phyloP scores from a whole-genome alignment of 2,888 invertebrate genomes.

The Galeopsomyia nigrocyanea region DNA sequence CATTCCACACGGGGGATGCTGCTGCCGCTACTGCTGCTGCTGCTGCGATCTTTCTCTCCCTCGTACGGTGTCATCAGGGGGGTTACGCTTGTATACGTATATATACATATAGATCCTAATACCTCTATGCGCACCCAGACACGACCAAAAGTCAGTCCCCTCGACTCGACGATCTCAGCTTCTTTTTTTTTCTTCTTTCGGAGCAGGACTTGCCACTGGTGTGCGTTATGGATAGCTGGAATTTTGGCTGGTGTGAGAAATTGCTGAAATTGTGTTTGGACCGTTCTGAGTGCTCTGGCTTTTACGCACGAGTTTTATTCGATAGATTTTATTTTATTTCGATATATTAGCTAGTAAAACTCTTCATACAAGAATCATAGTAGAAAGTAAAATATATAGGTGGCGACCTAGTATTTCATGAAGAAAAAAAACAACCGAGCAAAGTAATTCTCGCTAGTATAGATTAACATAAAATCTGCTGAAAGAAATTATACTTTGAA shows the following conservation, averaged over 20 bases:
- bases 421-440: too few relatives aligned
- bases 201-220: too few relatives aligned
- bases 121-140: background rate
- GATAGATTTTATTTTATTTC: too few relatives aligned
- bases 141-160: background rate
- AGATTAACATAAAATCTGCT: too few relatives aligned
- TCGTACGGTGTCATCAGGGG: slow-evolving; percentile 7
- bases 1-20: slow-evolving; percentile 35
- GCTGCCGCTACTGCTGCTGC: too few relatives aligned
- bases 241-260: slow-evolving; percentile 8
- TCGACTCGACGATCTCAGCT: background rate
- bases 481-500: too few relatives aligned
- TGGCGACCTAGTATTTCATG: too few relatives aligned
- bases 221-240: background rate
- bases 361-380: too few relatives aligned
- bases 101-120: background rate
- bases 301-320: background rate
- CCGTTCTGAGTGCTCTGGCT: background rate
- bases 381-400: too few relatives aligned
- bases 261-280: slow-evolving; percentile 1
- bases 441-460: too few relatives aligned
- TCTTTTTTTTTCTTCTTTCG: slow-evolving; percentile 14
- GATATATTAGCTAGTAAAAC: too few relatives aligned
- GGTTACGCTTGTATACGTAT: background rate
- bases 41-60: slow-evolving; percentile 7